Conservation (phyloP, 2,888 invertebrate species). For the Hoplodrina blanda region DNA sequence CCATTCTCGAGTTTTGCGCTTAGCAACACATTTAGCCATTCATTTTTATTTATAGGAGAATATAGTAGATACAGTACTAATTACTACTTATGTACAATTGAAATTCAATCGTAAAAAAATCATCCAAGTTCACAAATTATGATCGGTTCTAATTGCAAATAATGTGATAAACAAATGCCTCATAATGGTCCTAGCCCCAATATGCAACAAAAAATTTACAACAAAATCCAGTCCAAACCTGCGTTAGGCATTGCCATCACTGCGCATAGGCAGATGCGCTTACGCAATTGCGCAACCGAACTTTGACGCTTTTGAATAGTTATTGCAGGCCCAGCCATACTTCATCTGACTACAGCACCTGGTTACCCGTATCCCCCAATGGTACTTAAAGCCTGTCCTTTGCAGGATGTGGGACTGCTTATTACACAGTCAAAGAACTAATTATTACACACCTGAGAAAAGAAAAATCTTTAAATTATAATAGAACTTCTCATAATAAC, state of each 20-base stretch:
- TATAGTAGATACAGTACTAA: too few species aligned
- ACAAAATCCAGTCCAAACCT: conserved; percentile 6
- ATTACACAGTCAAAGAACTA: conserved; percentile 14
- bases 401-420: conserved; percentile 9
- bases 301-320: not conserved
- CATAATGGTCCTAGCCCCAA: too few species aligned
- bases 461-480: not conserved
- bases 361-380: conserved; percentile 3
- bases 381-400: conserved; percentile 9
- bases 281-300: not conserved
- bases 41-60: too few species aligned
- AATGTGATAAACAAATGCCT: too few species aligned
- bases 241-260: not conserved
- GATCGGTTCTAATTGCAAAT: not conserved
- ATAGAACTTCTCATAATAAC: not conserved
- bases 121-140: conserved; percentile 3
- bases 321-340: conserved; percentile 27
- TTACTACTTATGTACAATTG: not conserved
- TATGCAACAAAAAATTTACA: not conserved
- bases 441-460: not conserved
- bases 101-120: not conserved
- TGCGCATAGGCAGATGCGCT: not conserved
- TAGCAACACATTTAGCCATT: too few species aligned
- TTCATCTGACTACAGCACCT: conserved; percentile 17
- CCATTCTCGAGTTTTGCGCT: too few species aligned